These are phyloP conservation scores for Melanophora roralis DNA, from an alignment of 2,888 invertebrate genomes.

Conservation along the genomic window DNA sequence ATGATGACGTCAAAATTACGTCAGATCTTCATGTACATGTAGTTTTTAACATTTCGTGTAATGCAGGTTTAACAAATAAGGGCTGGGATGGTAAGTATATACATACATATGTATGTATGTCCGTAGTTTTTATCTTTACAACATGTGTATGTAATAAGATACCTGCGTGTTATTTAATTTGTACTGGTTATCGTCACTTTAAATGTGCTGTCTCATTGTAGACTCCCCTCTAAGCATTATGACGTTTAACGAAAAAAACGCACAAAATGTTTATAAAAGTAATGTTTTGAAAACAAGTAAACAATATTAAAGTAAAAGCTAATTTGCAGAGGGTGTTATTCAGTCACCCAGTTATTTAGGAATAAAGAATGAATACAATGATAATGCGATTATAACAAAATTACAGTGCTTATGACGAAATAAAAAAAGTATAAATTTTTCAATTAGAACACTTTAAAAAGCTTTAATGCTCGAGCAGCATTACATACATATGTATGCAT, in stretches of 20 bases:
- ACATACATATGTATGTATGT: neutral
- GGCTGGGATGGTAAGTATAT: too few species aligned
- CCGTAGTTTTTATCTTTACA: conserved; percentile 16
- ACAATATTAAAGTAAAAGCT: conserved; percentile 41
- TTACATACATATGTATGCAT: neutral
- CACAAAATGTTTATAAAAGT: neutral
- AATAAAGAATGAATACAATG: conserved; percentile 1
- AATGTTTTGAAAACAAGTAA: neutral
- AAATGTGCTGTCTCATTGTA: neutral
- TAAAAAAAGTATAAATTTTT: neutral
- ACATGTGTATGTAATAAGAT: conserved; percentile 57
- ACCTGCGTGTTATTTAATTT: conserved; percentile 57
- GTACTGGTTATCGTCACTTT: conserved; percentile 47
- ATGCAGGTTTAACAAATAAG: too few species aligned
- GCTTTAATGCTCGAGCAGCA: neutral
- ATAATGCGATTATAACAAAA: conserved; percentile 41
- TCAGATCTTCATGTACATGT: too few species aligned
- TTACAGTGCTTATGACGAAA: neutral
- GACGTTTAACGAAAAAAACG: neutral
- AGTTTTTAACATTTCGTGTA: too few species aligned
- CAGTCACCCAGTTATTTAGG: neutral
- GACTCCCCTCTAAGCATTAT: neutral
- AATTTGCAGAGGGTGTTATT: conserved; percentile 32
- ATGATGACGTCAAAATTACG: too few species aligned
- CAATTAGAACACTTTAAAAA: neutral